Evolutionary conservation across 2,113 vertebrate genomes (phyloP), one percentile per base, ranked within the genome.

Genomic region (Scortum barcoo): DNA sequence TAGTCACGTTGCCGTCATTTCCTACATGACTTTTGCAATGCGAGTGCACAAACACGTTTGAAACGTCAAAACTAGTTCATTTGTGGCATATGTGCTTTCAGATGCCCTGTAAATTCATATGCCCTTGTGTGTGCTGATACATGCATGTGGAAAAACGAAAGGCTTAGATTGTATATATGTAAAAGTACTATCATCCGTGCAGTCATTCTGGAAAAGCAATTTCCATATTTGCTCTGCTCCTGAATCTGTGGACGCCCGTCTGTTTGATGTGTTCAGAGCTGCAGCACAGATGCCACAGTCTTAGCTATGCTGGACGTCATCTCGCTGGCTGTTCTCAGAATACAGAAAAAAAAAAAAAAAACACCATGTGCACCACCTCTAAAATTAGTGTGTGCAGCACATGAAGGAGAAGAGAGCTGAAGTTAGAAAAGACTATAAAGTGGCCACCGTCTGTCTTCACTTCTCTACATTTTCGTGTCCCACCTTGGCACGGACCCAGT

Each of bases 201-300:
- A 81, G 90, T 91, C 84, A 85, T 84, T 93, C 95, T 95, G 95
- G 92, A 94, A 95, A 94, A 95, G 91, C 85, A 42, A 94, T 95
- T 94, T 95, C 89, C 89, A 91, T 83, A 90, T 92, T 94, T 90
- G 89, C 90, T 91, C 83, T 86, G 80, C 93, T 91, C 86, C 90
- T 87, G 91, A 93, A 91, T 93, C 92, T 92, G 94, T 85, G 88
- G 92, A 95, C 91, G 88, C 88, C 86, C 81, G 83, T 85, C 84
- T 89, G 93, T 96, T 94, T 95, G 93, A 96, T 95, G 95, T 94
- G 94, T 95, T 94, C 91, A 91, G 93, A 95, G 91, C 95, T 95
- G 91, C 92, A 92, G 92, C 91, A 85, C 95, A 96, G 93, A 94
- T 94, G 94, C 93, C 90, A 88, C 90, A 91, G 93, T 92, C 88